Evolutionary conservation across 1,140 invertebrate species (phyloP).

Genomic region (Laodelphax striatellus): DNA sequence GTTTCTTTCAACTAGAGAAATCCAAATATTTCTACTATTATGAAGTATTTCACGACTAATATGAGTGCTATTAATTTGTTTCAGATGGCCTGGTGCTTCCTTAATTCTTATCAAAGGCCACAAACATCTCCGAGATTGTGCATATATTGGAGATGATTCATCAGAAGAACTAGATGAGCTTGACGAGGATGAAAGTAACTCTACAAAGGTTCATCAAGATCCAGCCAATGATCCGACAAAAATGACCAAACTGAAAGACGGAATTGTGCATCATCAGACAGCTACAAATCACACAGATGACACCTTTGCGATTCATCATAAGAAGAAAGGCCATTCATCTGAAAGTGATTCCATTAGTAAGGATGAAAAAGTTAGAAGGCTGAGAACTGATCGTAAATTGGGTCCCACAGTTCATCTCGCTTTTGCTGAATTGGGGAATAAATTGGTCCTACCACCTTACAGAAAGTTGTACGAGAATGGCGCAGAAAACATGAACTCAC

Average conservation of each 20-base stretch:
- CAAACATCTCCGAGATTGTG: slow-evolving; percentile 62
- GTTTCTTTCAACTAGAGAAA: too few species aligned
- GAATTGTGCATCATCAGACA: background rate
- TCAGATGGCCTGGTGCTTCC: slow-evolving; percentile 61
- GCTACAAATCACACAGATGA: background rate
- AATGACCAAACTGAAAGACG: slow-evolving; percentile 22
- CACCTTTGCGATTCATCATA: background rate
- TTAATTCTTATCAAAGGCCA: slow-evolving; percentile 62
- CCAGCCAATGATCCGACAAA: slow-evolving; percentile 4
- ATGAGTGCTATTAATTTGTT: slow-evolving; percentile 5
- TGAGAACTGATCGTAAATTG: background rate
- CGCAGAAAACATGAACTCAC: too few species aligned
- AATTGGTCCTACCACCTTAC: background rate
- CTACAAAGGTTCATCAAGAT: slow-evolving; percentile 17
- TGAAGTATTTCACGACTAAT: too few species aligned
- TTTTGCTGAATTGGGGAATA: background rate
- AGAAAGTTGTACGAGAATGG: too few species aligned
- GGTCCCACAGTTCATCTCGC: background rate
- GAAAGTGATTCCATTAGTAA: background rate
- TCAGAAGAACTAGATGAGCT: slow-evolving; percentile 58
- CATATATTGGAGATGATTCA: slow-evolving; percentile 66
- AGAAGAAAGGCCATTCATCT: background rate
- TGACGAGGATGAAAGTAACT: slow-evolving; percentile 31
- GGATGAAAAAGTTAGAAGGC: background rate
- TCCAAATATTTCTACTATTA: too few species aligned